Base-by-base conservation (phyloP, 92 coral and sea anemone species). In the Metridium senile region DNA sequence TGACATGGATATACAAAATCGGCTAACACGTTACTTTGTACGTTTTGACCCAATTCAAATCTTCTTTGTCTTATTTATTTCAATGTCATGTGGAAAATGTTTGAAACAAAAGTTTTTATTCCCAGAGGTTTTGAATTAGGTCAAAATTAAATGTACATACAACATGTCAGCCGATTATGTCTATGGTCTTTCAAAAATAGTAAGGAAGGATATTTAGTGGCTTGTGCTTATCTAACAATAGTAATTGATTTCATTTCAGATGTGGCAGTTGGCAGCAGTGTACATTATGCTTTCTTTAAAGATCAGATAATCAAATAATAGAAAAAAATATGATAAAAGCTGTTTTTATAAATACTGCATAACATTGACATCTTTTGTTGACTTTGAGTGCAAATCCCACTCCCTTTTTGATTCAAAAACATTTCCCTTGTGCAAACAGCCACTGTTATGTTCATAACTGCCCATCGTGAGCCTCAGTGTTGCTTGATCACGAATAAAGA, bases 221-320 rank as follows among this genome's bases (percentile, higher is more conserved):
- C 52, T 45, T 45, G 52, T 45, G 17, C 52, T 54, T 54, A 54
- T n/a, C 2, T 30, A 63, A 32, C 23, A 58, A 22, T 11, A 23
- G 1, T 74, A 18, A 11, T 10, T 64, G 6, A 70, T 66, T 22
- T 62, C 61, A 47, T 77, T 77, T 72, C 82, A 84, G 88, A 80
- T 68, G 78, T 53, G 74, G 67, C 88, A 84, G 86, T 52, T 59
- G 66, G 53, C 77, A 54, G 52, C 76, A 79, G 66, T 71, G 84
- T 79, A 70, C 46, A 56, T 58, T 51, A 25, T 30, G 34, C 61
- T 54, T 34, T 57, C 53, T 79, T 69, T 69, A 79, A 68, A 79
- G 74, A 19, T 54, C 26, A 33, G 75, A 70, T 49, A n/a, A 70
- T 70, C 58, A 47, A 51, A 26, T 70, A 33, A 11, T 51, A 59